Percentiles rank a stretch among this genome's conserved stretches.
Conservation (phyloP, 2,113 vertebrate genomes). For the Ceratotherium simum region DNA sequence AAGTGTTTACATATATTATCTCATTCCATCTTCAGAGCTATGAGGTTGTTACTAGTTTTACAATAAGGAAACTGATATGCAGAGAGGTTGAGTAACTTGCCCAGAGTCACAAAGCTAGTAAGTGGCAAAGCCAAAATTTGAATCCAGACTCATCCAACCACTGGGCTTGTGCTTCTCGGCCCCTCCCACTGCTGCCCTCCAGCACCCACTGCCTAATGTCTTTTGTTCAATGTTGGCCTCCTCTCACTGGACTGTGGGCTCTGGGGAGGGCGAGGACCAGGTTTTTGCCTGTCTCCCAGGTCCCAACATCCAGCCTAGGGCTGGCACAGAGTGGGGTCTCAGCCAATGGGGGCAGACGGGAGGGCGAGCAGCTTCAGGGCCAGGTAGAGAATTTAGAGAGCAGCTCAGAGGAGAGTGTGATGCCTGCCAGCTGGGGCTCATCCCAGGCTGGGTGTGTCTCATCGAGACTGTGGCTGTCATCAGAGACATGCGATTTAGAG, state of each 20-base stretch:
- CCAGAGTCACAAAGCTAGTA: background rate
- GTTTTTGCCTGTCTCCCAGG: background rate
- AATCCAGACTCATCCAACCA: background rate
- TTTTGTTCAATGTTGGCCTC: background rate
- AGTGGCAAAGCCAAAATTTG: background rate
- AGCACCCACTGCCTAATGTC: fast-evolving
- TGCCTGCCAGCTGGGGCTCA: background rate
- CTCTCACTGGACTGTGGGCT: no score
- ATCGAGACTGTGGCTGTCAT: background rate
- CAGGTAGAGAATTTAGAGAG: background rate
- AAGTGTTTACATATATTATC: fast-evolving
- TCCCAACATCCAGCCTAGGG: background rate
- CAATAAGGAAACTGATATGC: background rate
- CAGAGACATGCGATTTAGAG: background rate
- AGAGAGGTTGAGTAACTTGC: background rate
- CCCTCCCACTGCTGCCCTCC: fast-evolving
- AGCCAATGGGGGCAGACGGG: fast-evolving
- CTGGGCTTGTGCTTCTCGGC: no score
- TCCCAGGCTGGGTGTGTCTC: background rate
- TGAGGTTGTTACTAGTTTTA: no score
- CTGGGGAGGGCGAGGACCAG: background rate
- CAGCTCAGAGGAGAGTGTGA: background rate
- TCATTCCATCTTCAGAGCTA: background rate
- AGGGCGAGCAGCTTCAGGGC: background rate
- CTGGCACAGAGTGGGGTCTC: background rate